Base-by-base conservation (phyloP, 2,888 invertebrate species). In the Clistopyga incitator region DNA sequence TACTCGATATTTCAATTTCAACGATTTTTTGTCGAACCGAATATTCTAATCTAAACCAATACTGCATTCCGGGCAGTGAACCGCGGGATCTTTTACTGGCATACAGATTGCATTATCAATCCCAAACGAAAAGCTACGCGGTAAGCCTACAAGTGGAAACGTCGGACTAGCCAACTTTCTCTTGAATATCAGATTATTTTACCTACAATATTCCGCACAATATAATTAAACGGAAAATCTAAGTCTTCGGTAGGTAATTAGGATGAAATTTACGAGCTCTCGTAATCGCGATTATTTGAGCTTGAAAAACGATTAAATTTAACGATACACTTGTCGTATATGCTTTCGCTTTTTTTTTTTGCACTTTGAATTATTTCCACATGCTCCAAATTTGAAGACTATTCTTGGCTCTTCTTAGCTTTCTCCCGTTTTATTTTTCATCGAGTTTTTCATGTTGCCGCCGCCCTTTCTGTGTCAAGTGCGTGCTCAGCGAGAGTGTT, bases 131-230 rank as follows among this genome's bases (percentile, higher is more conserved):
- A 61, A 38, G 6, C 18, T n/a, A 61, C 25, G 25, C 25, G 56
- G 56, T 56, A 20, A 59, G 25, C 23, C 29, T 15, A 15, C 6
- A 25, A 59, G 29, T 59, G 59, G 25, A 59, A 25, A 10, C 29
- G 18, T 34, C 61, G 34, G 6, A 25, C 20, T 1, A 65, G 65
- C 15, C 11, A 42, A 65, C 67, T 67, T 67, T 67, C 67, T 25
- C 67, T 67, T 45, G 45, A 45, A 47, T 20, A 25, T 67, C 67
- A 45, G 67, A 67, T 47, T 67, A 25, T 67, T 67, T 20, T 15
- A 67, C 23, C 6, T 42, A n/a, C 38, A 4, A 10, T 34, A 64
- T 38, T 8, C 10, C 18, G 13, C 29, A 42, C n/a, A 47, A 45
- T 29, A 47, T 11, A 25, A 18, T 25, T 38, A 6, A 47, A 75